Base-by-base conservation (phyloP, 2,888 invertebrate genomes). In the Nomada fucata region DNA sequence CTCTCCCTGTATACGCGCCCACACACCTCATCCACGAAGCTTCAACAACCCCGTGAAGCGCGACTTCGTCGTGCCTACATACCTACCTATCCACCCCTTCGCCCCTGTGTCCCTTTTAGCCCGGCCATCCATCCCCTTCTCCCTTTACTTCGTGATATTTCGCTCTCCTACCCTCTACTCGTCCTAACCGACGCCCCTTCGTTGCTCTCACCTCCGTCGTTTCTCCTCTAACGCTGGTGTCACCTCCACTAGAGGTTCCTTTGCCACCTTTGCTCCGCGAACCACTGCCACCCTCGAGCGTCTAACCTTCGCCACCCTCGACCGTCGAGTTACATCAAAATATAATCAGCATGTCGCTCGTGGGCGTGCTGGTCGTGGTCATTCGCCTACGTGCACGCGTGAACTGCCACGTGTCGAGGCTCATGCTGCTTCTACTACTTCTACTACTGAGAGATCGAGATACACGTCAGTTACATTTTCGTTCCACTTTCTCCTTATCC, bases 301-400 rank as follows among this genome's bases (percentile, higher is more conserved):
- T 36, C 52, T 53, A 42, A 68, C 36, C 67, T 57, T 26, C 15
- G 68, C 42, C 65, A 70, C 64, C 61, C 67, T 78, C 76, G 60
- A 75, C 61, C 59, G 78, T 81, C 67, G 86, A 88, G 89, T 90
- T 89, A 89, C 89, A 90, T 89, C 88, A 88, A 91, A 91, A 91
- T 89, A 90, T 88, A 90, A 91, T 90, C 90, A 90, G 84, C 72
- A 63, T 63, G 78, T 69, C 64, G 79, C 71, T 71, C 61, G 79
- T 82, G 36, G 15, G n/a, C 42, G 59, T 20, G 10, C 5, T 36
- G 36, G 36, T 7, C 36, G 36, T 20, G 52, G 20, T 50, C 79
- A 61, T 55, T 36, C 59, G 44, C 23, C 67, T 23, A 63, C 29
- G 50, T 11, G 44, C 61, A 74, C 75, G 76, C 73, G 71, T 79